A percentile compares a stretch with the other conserved stretches of the same genome.
phyloP scores from a whole-genome alignment of 2,797 vertebrate species.

The Enteromius treurensis region DNA sequence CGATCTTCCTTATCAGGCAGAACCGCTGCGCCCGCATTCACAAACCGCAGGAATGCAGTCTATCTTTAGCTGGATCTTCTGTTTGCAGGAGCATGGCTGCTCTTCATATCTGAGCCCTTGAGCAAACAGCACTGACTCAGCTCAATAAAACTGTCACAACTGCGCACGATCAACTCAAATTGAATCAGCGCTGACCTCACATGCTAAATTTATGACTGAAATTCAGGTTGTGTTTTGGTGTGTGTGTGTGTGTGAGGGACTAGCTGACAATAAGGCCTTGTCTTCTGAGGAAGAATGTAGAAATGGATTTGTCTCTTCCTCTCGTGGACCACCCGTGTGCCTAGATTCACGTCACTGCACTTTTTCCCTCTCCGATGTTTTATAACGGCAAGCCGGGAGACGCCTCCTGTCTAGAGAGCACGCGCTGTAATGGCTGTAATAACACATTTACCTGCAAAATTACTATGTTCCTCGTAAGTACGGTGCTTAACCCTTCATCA shows the following conservation, averaged over 20 bases:
- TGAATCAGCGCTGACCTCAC: slow-evolving; percentile 30
- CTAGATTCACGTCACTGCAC: slow-evolving; percentile 53
- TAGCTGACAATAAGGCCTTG: slow-evolving; percentile 14
- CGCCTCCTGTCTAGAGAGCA: slow-evolving; percentile 52
- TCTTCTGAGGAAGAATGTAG: slow-evolving; percentile 39
- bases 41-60: slow-evolving; percentile 43
- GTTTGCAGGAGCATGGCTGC: slow-evolving; percentile 43
- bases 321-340: slow-evolving; percentile 58
- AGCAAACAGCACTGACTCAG: slow-evolving; percentile 46
- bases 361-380: slow-evolving; percentile 31
- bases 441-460: slow-evolving; percentile 79
- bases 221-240: slow-evolving; percentile 16
- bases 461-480: slow-evolving; percentile 71
- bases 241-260: not conserved
- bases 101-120: slow-evolving; percentile 37
- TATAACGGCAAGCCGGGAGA: slow-evolving; percentile 21
- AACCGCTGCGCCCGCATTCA: slow-evolving; percentile 41
- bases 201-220: slow-evolving; percentile 13
- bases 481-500: slow-evolving; percentile 67
- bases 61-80: slow-evolving; percentile 47
- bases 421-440: slow-evolving; percentile 71
- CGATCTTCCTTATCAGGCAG: slow-evolving; percentile 45
- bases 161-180: slow-evolving; percentile 41
- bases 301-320: slow-evolving; percentile 48
- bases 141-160: slow-evolving; percentile 52